Percentiles rank a stretch among this genome's conserved stretches.
These are phyloP conservation scores for Mesaphorura yosii DNA, from an alignment of 1,140 invertebrate genomes.

Conservation along the genomic window DNA sequence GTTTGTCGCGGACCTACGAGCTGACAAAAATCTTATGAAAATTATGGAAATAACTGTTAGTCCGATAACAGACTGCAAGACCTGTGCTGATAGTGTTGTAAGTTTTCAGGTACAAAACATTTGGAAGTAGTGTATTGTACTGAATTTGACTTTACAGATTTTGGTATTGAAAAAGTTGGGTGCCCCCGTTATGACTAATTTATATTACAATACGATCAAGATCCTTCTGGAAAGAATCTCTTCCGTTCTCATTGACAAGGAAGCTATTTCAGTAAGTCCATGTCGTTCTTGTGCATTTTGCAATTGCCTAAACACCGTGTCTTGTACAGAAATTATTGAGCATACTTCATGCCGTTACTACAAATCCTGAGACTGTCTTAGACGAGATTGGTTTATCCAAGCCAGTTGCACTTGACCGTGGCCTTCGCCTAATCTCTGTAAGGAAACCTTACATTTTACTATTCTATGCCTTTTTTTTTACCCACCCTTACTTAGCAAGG, in stretches of 20 bases:
- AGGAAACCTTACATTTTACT: too few relatives aligned
- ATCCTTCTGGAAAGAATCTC: slow-evolving; percentile 85
- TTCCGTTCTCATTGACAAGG: slow-evolving; percentile 87
- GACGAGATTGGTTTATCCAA: slow-evolving; percentile 13
- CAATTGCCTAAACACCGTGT: not conserved
- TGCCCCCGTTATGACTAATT: slow-evolving; percentile 82
- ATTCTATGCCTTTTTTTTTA: slow-evolving; percentile 1
- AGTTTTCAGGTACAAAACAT: slow-evolving; percentile 32
- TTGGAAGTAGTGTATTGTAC: not conserved
- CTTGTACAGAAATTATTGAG: slow-evolving; percentile 21
- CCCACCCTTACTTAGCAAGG: too few relatives aligned
- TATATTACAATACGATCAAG: slow-evolving; percentile 91
- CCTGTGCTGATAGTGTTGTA: slow-evolving; percentile 66
- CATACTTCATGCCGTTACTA: slow-evolving; percentile 20
- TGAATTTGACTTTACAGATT: slow-evolving; percentile 36
- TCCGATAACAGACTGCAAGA: slow-evolving; percentile 76
- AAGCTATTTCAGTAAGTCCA: slow-evolving; percentile 52
- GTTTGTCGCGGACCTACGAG: slow-evolving; percentile 68
- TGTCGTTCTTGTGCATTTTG: not conserved
- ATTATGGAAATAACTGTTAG: slow-evolving; percentile 76
- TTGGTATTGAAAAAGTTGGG: slow-evolving; percentile 85
- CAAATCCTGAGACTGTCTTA: slow-evolving; percentile 11
- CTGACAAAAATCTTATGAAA: slow-evolving; percentile 61
- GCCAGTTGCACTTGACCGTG: slow-evolving; percentile 25
- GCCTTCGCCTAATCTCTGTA: slow-evolving; percentile 31